phyloP scores from a whole-genome alignment of 2,797 vertebrate genomes.

The Erethizon dorsatum region DNA sequence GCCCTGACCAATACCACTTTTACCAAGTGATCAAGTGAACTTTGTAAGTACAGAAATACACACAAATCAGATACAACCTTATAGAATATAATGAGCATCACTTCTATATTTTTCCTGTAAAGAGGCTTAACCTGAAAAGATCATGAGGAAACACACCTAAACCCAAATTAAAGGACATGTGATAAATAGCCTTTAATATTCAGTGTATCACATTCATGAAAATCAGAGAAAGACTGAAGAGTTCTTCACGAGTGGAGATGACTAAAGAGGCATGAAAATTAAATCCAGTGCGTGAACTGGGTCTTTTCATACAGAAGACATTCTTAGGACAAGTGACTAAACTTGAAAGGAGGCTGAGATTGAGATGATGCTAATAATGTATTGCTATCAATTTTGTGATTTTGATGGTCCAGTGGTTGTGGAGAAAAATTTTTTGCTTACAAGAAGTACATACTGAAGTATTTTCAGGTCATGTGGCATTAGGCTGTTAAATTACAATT shows the following conservation, averaged over 20 bases:
- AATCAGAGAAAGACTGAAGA: not conserved
- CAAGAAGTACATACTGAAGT: not conserved
- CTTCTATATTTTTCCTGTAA: not conserved
- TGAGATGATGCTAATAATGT: not conserved
- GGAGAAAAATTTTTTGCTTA: not conserved
- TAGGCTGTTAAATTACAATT: not conserved
- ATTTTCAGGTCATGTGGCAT: not conserved
- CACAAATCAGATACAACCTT: not conserved
- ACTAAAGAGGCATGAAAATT: not conserved
- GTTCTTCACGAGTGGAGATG: not conserved
- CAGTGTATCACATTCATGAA: not conserved
- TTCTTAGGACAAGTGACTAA: not conserved
- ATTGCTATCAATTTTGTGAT: not conserved
- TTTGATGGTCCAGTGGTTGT: not conserved
- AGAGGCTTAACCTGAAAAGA: not conserved
- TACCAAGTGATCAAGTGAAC: slow-evolving; percentile 17
- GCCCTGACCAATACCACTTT: not conserved
- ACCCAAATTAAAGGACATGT: slow-evolving; percentile 4
- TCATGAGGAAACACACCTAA: not conserved
- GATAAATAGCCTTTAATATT: not conserved
- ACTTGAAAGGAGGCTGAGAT: not conserved
- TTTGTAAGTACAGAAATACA: not conserved
- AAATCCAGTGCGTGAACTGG: not conserved
- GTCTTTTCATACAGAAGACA: not conserved
- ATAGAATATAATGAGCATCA: not conserved